These are phyloP conservation scores for Pelodytes ibericus DNA, from an alignment of 2,797 vertebrate genomes.

Conservation along the genomic window DNA sequence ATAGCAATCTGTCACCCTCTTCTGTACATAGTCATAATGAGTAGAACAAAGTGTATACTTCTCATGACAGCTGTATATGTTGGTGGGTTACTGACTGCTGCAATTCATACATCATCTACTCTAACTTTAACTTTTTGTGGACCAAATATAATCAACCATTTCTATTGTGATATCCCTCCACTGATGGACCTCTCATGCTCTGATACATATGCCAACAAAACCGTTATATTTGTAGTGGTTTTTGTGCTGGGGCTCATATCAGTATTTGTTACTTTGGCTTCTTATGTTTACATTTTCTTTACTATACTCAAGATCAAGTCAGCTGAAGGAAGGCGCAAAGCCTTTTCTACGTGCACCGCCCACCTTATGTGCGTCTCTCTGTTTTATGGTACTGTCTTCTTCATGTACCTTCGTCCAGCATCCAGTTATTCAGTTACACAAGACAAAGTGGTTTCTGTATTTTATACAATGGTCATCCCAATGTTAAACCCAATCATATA, in stretches of 20 bases:
- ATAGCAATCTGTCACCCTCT: slow-evolving; percentile 49
- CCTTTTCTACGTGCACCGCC: slow-evolving; percentile 67
- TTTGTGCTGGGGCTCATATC: slow-evolving; percentile 52
- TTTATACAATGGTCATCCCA: slow-evolving; percentile 64
- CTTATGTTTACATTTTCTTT: slow-evolving; percentile 61
- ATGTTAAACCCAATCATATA: slow-evolving; percentile 71
- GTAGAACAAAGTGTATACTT: slow-evolving; percentile 16
- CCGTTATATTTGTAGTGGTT: slow-evolving; percentile 57
- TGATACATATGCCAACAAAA: slow-evolving; percentile 58
- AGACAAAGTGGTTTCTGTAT: slow-evolving; percentile 63
- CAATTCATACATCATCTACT: slow-evolving; percentile 28
- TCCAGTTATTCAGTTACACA: slow-evolving; percentile 57
- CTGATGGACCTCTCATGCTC: slow-evolving; percentile 66
- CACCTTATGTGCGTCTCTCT: slow-evolving; percentile 64
- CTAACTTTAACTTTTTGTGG: slow-evolving; percentile 57
- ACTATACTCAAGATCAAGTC: slow-evolving; percentile 61
- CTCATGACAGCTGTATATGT: slow-evolving; percentile 29
- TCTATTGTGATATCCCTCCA: slow-evolving; percentile 68
- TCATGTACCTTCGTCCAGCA: slow-evolving; percentile 65
- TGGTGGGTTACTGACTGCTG: slow-evolving; percentile 19
- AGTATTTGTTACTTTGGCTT: slow-evolving; percentile 53
- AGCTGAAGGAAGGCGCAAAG: slow-evolving; percentile 58
- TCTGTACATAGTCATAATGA: slow-evolving; percentile 45
- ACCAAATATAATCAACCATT: slow-evolving; percentile 60
- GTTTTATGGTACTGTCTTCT: slow-evolving; percentile 66